Percentiles rank a stretch among this genome's conserved stretches.
phyloP scores from a whole-genome alignment of 2,888 invertebrate genomes.

The Drosophila affinis region DNA sequence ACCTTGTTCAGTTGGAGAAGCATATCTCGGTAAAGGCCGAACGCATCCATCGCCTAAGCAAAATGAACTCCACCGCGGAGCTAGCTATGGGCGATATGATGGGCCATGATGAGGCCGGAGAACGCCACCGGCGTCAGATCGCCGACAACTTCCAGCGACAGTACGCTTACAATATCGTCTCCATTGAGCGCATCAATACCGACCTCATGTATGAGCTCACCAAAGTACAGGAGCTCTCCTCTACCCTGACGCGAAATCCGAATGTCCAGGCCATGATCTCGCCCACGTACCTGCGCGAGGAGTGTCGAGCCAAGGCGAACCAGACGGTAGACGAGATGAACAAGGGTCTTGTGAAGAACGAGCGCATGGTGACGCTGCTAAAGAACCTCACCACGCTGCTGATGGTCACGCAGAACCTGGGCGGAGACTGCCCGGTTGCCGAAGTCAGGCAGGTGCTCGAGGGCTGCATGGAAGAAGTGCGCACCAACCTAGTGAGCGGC shows the following conservation, averaged over 20 bases:
- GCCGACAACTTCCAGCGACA: conserved; percentile 93
- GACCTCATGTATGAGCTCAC: conserved; percentile 94
- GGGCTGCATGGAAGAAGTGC: conserved; percentile 95
- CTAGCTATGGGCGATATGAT: conserved; percentile 84
- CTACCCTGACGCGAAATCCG: conserved; percentile 94
- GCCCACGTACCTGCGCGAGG: conserved; percentile 93
- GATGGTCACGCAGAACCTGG: conserved; percentile 84
- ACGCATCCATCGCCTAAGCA: conserved; percentile 91
- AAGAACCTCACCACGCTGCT: conserved; percentile 95
- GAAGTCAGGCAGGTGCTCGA: conserved; percentile 96
- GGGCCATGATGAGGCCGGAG: conserved; percentile 39
- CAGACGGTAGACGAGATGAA: conserved; percentile 91
- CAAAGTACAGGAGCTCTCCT: conserved; percentile 92
- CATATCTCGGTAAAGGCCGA: conserved; percentile 92
- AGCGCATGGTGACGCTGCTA: conserved; percentile 90
- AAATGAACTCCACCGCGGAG: conserved; percentile 96
- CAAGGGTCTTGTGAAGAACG: conserved; percentile 85
- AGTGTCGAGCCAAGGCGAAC: conserved; percentile 93
- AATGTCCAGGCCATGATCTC: conserved; percentile 94
- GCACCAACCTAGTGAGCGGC: conserved; percentile 87
- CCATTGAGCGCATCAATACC: conserved; percentile 95
- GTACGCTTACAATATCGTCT: conserved; percentile 94
- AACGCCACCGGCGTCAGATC: conserved; percentile 37
- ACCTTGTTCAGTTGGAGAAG: conserved; percentile 94
- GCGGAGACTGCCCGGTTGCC: conserved; percentile 87